Base-by-base conservation (phyloP, 2,888 invertebrate species). In the Scrobipalpa atriplicella region DNA sequence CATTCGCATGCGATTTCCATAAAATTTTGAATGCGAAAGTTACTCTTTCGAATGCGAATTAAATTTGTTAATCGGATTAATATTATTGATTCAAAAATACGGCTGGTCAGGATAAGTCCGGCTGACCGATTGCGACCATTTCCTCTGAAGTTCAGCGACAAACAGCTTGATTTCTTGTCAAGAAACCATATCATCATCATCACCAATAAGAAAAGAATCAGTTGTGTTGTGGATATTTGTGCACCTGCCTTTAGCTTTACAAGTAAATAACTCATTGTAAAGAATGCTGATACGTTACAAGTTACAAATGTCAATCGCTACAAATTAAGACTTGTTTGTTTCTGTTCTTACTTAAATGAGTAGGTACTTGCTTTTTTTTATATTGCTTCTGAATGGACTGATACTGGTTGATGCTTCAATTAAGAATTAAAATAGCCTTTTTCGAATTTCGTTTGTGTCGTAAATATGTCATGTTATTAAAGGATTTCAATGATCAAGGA, bases 291-390 rank as follows among this genome's bases (percentile, higher is more conserved):
- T 19, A 52, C 51, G 19, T 52, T 16, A 19, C n/a, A n/a, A n/a
- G n/a, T n/a, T n/a, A n/a, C 52, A 19, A 19, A 52, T 52, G 52
- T 52, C 52, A 52, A 10, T 52, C 52, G 52, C 18, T 52, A 52
- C 52, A 52, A 52, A 52, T 52, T 19, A 16, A 47, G 47, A 47
- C 47, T 19, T 52, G 19, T 18, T 52, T 52, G 52, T 52, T 52
- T 52, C 19, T 19, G 52, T 19, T 19, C 18, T 2, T 52, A 52
- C 52, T 56, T 29, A 56, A 21, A 6, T 56, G 13, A 21, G 13
- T n/a, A n/a, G n/a, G n/a, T 21, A 56, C 54, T 29, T 21, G 54
- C 5, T 29, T 29, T 56, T 56, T 56, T 56, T 56, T 56, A 56
- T 56, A 21, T 29, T 6, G 54, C 29, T 56, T 19, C 29, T 13